Base-by-base conservation (phyloP, 2,888 invertebrate species). In the Synergus umbraculus region DNA sequence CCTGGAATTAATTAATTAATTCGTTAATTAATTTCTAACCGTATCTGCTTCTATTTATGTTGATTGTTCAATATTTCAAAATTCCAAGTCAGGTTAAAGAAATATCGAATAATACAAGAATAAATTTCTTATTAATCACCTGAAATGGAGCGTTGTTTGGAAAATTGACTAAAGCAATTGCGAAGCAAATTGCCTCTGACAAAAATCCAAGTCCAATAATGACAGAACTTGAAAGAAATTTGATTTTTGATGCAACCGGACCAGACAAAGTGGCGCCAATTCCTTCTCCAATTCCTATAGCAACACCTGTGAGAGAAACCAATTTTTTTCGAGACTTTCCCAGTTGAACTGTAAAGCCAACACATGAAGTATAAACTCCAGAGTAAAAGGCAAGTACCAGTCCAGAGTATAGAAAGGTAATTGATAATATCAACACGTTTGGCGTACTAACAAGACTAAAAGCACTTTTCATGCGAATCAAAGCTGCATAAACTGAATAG, bases 211-310 rank as follows among this genome's bases (percentile, higher is more conserved):
- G 94, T 66, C 97, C 94, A 1, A 99, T 96, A 80, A 99, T 97
- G 0, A 98, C 97, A 93, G 97, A 98, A 78, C 98, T 95, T 13
- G 98, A 98, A 94, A 96, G 96, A 4, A 66, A 46, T 29, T 73
- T 63, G 1, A 87, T 84, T 10, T 95, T 97, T 81, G 95, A 95
- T 0, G 98, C 98, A 41, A 99, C 93, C 78, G 99, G 95, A n/a
- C 99, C 98, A 93, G 99, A 99, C 0, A 96, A 91, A 0, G 96
- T 95, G 4, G 99, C 99, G 82, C 98, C 98, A 54, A 97, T 92
- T 1, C 99, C 98, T 93, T 99, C 99, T 78, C 99, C 99, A 83
- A 97, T 91, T 60, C 99, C 99, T 85, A 99, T 97, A 89, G 97
- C 96, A 82, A 99, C 98, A 0, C 99, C 99, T 2, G 97, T 97